Percentiles rank a stretch among this genome's conserved stretches.
These are phyloP conservation scores for Percina caprodes DNA, from an alignment of 2,113 vertebrate genomes.

Conservation along the genomic window DNA sequence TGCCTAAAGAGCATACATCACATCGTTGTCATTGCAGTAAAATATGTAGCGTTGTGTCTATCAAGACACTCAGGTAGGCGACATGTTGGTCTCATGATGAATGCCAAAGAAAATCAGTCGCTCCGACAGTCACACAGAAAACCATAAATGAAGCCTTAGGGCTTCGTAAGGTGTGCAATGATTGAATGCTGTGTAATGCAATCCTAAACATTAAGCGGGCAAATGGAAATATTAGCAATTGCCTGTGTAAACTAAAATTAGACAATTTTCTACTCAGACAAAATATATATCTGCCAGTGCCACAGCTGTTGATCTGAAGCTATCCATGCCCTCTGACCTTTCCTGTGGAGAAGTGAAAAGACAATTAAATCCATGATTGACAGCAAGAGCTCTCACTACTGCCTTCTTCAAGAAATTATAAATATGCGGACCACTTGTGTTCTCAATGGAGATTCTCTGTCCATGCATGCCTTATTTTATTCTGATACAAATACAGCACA, in stretches of 20 bases:
- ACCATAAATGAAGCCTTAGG: background rate
- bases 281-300: background rate
- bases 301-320: background rate
- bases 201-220: background rate
- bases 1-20: background rate
- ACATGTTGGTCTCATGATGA: background rate
- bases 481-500: constrained; percentile 11
- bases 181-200: background rate
- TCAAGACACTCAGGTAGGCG: background rate
- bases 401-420: constrained; percentile 1
- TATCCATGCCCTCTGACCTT: constrained; percentile 28
- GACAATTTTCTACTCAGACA: background rate
- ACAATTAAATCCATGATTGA: constrained; percentile 1
- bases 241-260: background rate
- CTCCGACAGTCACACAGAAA: background rate
- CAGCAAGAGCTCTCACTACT: background rate
- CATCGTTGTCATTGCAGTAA: background rate
- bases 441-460: background rate
- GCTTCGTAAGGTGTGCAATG: background rate
- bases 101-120: background rate
- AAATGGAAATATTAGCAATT: background rate
- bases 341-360: background rate
- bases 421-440: background rate
- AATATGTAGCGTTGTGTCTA: constrained; percentile 1
- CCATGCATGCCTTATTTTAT: background rate